Conservation (phyloP, 2,797 vertebrate genomes). For the Pogoniulus pusillus region DNA sequence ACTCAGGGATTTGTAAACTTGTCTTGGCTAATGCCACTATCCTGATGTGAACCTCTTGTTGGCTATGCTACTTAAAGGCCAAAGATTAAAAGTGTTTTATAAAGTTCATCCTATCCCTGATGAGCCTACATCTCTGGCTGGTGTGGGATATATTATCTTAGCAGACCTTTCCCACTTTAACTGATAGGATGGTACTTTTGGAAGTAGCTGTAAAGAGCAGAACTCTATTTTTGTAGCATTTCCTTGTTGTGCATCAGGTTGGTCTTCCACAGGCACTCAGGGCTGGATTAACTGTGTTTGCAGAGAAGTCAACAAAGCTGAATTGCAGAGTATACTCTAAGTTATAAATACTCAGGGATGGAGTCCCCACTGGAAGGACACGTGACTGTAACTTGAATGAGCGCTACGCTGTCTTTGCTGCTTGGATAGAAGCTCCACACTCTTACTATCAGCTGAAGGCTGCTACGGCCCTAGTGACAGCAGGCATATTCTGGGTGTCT, state of each 20-base stretch:
- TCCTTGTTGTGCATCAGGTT: not conserved
- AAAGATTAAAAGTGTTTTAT: constrained; percentile 60
- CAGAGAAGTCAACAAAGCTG: not conserved
- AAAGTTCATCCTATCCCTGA: constrained; percentile 42
- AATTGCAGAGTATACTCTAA: not conserved
- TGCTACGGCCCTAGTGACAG: not conserved
- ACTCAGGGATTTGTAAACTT: constrained; percentile 53
- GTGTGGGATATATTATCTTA: not conserved
- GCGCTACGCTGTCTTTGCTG: fast-evolving
- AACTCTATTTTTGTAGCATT: not conserved
- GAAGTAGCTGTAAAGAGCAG: constrained; percentile 15
- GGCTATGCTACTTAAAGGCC: constrained; percentile 51
- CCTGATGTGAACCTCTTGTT: constrained; percentile 67
- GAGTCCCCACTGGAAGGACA: fast-evolving
- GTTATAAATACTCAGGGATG: not conserved
- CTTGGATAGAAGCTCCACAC: not conserved
- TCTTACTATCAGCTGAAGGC: not conserved
- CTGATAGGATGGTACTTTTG: constrained; percentile 21
- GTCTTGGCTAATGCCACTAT: constrained; percentile 48
- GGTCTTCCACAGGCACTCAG: not conserved
- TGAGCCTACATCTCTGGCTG: not conserved
- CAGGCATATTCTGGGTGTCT: not conserved
- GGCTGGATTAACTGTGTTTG: constrained; percentile 21
- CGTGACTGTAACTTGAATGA: fast-evolving
- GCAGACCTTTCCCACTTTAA: constrained; percentile 35